Percentiles rank a stretch among this genome's conserved stretches.
phyloP scores from a whole-genome alignment of 2,888 invertebrate genomes.

The Spisula subtruncata region DNA sequence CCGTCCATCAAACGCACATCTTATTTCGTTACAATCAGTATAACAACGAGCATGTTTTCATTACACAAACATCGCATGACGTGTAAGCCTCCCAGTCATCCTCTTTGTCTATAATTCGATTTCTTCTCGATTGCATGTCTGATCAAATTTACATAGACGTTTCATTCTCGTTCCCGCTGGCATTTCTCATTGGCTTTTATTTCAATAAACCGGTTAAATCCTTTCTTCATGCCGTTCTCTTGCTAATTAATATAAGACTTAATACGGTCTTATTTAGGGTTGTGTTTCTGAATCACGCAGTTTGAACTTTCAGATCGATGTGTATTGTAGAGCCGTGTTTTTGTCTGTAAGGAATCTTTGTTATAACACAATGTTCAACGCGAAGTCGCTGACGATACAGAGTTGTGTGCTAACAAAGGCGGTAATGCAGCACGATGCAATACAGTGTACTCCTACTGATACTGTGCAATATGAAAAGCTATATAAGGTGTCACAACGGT shows the following conservation, averaged over 20 bases:
- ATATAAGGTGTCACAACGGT: too few relatives aligned
- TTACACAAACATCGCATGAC: not conserved
- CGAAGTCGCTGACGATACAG: too few relatives aligned
- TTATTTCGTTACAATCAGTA: too few relatives aligned
- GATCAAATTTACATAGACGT: slow-evolving; percentile 1
- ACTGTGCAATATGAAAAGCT: not conserved
- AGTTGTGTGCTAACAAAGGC: too few relatives aligned
- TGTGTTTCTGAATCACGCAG: not conserved
- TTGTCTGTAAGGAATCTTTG: not conserved
- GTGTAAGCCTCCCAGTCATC: not conserved
- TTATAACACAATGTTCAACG: not conserved
- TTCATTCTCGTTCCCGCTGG: not conserved
- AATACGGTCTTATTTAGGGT: not conserved
- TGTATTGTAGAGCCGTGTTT: not conserved
- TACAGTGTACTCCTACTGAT: not conserved
- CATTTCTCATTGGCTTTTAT: slow-evolving; percentile 12
- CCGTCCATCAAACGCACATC: too few relatives aligned
- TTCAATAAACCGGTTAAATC: not conserved
- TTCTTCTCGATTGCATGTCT: slow-evolving; percentile 6
- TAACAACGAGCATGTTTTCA: not conserved
- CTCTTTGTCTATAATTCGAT: slow-evolving; percentile 7
- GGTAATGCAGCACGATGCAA: not conserved
- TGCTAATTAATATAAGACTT: slow-evolving; percentile 10
- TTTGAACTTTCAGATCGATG: slow-evolving; percentile 7
- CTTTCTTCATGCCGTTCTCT: not conserved